These are phyloP conservation scores for Gadus chalcogrammus DNA, from an alignment of 2,113 vertebrate species.

Conservation along the genomic window DNA sequence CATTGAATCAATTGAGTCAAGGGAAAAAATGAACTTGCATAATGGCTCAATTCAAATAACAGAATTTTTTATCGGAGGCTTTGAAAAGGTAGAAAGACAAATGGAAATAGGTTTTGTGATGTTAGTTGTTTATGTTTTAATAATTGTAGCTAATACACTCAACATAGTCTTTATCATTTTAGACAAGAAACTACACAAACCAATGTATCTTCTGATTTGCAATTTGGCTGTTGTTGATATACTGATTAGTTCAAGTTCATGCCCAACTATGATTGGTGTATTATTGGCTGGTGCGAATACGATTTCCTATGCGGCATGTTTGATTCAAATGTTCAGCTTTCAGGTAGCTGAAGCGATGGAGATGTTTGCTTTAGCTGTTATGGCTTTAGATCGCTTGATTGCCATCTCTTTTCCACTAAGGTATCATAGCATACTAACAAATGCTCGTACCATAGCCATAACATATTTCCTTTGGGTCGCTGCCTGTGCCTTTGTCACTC, in stretches of 20 bases:
- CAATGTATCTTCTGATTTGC: conserved; percentile 52
- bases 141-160: conserved; percentile 17
- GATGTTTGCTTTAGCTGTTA: conserved; percentile 38
- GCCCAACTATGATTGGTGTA: conserved; percentile 35
- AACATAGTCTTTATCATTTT: conserved; percentile 35
- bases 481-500: conserved; percentile 4
- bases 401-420: conserved; percentile 40
- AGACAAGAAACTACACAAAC: conserved; percentile 46
- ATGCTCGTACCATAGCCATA: conserved; percentile 19
- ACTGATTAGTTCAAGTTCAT: conserved; percentile 26
- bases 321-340: conserved; percentile 35
- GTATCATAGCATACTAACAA: conserved; percentile 40
- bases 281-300: conserved; percentile 33
- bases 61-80: conserved; percentile 41
- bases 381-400: conserved; percentile 45
- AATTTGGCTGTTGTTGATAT: conserved; percentile 50
- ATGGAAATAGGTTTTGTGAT: conserved; percentile 26
- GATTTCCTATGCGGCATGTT: conserved; percentile 34
- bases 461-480: conserved; percentile 24
- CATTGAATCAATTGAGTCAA: no score
- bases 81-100: conserved; percentile 34
- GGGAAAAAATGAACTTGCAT: conserved; percentile 23
- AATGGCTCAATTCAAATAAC: conserved; percentile 28
- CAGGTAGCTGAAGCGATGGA: conserved; percentile 35
- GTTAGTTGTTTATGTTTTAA: conserved; percentile 21